Evolutionary conservation across 2,797 vertebrate species (phyloP), one percentile per base, ranked within the genome.

Genomic region (Poecilia gillii): DNA sequence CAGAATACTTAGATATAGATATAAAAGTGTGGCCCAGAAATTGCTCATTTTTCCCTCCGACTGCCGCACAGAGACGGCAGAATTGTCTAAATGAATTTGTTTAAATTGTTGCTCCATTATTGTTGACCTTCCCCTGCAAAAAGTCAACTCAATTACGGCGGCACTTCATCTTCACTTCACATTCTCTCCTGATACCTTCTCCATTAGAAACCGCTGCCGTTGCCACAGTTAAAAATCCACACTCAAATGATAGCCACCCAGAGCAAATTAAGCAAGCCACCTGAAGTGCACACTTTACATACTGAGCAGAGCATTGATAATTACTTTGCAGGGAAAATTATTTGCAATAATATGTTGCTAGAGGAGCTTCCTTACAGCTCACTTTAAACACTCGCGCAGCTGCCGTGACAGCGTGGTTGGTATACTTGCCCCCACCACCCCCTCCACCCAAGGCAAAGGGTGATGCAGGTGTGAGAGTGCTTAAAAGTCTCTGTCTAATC

Each of bases 31-130:
- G 88, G 74, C 77, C 89, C 78, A 76, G 86, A 90, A 93, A 93
- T 93, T 83, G 85, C 81, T 79, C 72, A 82, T 85, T 85, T 49
- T 89, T 93, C 84, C 88, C 90, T 84, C 41, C 45, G 80, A 86
- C 72, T 47, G 64, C 85, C 57, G 72, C 76, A 88, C 82, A 76
- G 88, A 77, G 89, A 82, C 87, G 87, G 82, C 80, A 90, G 90
- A 92, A 91, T 90, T 85, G 90, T 90, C 91, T 91, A 93, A 94
- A 95, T 94, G 80, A 95, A 96, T 94, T 88, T 89, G 85, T 94
- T 93, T 93, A 94, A 95, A 95, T 95, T 92, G 92, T 94, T 95
- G 93, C 89, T 93, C 93, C 91, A 94, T 95, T 94, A 96, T 94
- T 95, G 93, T 96, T 95, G 94, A 96, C 94, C 94, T 95, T 92